phyloP scores from a whole-genome alignment of 2,797 vertebrate genomes.

The Syngnathus rostellatus region DNA sequence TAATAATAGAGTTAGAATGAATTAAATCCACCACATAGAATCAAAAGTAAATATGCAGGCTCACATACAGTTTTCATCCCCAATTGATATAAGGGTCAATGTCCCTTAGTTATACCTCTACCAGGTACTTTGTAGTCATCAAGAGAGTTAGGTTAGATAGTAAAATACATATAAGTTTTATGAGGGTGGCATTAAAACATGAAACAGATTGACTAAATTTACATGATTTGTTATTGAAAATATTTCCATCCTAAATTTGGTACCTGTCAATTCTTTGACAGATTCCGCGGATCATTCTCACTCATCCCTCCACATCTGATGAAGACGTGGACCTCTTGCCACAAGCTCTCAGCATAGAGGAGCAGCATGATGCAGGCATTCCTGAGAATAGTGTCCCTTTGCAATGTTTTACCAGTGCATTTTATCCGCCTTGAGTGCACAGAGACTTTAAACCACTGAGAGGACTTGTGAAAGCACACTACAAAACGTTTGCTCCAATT shows the following conservation, averaged over 20 bases:
- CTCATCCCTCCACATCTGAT: slow-evolving; percentile 78
- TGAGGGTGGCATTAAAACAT: too few species aligned
- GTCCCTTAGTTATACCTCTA: too few species aligned
- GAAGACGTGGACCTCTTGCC: slow-evolving; percentile 73
- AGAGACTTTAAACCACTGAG: background rate
- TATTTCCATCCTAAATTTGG: slow-evolving; percentile 6
- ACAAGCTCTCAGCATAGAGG: slow-evolving; percentile 57
- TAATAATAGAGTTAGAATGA: too few species aligned
- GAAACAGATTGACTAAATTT: too few species aligned
- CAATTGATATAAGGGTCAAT: too few species aligned
- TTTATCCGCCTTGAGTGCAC: slow-evolving; percentile 59
- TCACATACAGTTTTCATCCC: too few species aligned
- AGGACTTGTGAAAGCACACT: background rate
- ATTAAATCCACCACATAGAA: too few species aligned
- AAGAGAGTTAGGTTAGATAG: too few species aligned
- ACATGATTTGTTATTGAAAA: slow-evolving; percentile 3
- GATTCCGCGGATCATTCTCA: slow-evolving; percentile 82
- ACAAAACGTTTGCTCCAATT: background rate
- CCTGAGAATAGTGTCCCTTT: slow-evolving; percentile 35
- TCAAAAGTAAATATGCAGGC: too few species aligned
- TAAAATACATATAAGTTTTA: too few species aligned
- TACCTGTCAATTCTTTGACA: slow-evolving; percentile 47
- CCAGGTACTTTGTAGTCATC: too few species aligned
- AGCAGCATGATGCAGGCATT: slow-evolving; percentile 41
- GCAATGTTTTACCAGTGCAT: slow-evolving; percentile 61